Percentiles rank a stretch among this genome's conserved stretches.
Conservation (phyloP, 2,888 invertebrate genomes). For the Drosophila pseudotakahashii region DNA sequence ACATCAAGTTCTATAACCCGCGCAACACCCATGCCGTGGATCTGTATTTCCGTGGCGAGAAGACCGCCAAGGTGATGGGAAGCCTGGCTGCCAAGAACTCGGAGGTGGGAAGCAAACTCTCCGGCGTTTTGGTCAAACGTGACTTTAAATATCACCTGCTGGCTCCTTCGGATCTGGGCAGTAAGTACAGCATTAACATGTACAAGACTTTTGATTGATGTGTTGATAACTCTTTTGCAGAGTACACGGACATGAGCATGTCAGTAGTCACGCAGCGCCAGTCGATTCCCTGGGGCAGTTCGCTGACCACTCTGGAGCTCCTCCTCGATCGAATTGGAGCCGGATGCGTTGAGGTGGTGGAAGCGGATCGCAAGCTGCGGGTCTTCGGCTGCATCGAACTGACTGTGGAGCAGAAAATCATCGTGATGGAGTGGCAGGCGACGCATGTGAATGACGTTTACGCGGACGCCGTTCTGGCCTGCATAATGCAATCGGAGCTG, state of each 20-base stretch:
- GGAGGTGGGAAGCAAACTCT: slow-evolving; percentile 90
- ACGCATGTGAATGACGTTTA: slow-evolving; percentile 99
- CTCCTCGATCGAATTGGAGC: slow-evolving; percentile 90
- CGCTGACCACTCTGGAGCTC: slow-evolving; percentile 88
- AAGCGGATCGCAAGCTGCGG: slow-evolving; percentile 89
- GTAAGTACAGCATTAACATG: slow-evolving; percentile 80
- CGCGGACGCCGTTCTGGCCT: slow-evolving; percentile 97
- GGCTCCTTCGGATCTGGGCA: slow-evolving; percentile 95
- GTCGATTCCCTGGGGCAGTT: slow-evolving; percentile 91
- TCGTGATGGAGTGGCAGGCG: slow-evolving; percentile 97
- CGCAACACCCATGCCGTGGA: slow-evolving; percentile 97
- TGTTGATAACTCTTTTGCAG: slow-evolving; percentile 43
- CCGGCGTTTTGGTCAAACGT: slow-evolving; percentile 97
- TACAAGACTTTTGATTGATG: not conserved
- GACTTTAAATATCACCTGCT: slow-evolving; percentile 99
- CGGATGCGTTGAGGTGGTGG: slow-evolving; percentile 88
- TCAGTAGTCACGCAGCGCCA: slow-evolving; percentile 96
- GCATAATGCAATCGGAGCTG: slow-evolving; percentile 92
- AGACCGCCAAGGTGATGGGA: slow-evolving; percentile 99
- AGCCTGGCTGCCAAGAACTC: slow-evolving; percentile 93
- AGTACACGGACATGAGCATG: slow-evolving; percentile 98
- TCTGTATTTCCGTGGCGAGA: slow-evolving; percentile 97
- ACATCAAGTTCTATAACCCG: slow-evolving; percentile 97
- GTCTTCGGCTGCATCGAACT: slow-evolving; percentile 94
- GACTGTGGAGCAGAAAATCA: slow-evolving; percentile 91